These are phyloP conservation scores for Acrobasis repandana DNA, from an alignment of 2,888 invertebrate genomes.

Conservation along the genomic window DNA sequence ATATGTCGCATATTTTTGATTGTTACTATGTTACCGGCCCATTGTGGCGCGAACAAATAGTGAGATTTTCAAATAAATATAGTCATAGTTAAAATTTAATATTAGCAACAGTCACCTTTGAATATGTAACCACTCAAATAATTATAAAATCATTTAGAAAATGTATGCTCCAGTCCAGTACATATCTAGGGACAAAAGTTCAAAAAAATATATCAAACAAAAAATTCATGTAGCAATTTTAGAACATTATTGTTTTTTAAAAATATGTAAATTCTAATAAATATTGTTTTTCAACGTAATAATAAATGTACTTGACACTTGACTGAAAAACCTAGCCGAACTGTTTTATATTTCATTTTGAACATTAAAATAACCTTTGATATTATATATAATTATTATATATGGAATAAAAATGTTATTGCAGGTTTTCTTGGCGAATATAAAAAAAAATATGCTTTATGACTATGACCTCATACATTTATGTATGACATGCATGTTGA, in stretches of 20 bases:
- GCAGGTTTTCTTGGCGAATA: too few species aligned
- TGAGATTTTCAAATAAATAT: constrained; percentile 60
- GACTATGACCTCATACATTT: too few species aligned
- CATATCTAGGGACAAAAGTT: constrained; percentile 1
- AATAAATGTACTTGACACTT: too few species aligned
- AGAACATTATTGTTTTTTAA: too few species aligned
- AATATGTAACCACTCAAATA: constrained; percentile 23
- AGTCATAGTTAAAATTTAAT: constrained; percentile 32
- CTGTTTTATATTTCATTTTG: too few species aligned
- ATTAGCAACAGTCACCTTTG: constrained; percentile 4
- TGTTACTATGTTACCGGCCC: constrained; percentile 32
- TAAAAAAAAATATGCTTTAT: background rate
- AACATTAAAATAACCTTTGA: too few species aligned
- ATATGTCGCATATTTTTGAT: constrained; percentile 5
- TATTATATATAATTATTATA: too few species aligned
- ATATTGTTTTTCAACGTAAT: too few species aligned
- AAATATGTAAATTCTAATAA: too few species aligned
- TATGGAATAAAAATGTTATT: too few species aligned
- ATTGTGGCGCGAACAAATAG: constrained; percentile 53
- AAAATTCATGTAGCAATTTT: too few species aligned
- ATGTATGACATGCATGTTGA: background rate
- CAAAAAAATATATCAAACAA: constrained; percentile 3
- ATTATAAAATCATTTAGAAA: background rate
- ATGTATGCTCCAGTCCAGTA: background rate
- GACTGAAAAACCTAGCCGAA: too few species aligned